phyloP scores from a whole-genome alignment of 2,113 vertebrate species.

The Cariama cristata region DNA sequence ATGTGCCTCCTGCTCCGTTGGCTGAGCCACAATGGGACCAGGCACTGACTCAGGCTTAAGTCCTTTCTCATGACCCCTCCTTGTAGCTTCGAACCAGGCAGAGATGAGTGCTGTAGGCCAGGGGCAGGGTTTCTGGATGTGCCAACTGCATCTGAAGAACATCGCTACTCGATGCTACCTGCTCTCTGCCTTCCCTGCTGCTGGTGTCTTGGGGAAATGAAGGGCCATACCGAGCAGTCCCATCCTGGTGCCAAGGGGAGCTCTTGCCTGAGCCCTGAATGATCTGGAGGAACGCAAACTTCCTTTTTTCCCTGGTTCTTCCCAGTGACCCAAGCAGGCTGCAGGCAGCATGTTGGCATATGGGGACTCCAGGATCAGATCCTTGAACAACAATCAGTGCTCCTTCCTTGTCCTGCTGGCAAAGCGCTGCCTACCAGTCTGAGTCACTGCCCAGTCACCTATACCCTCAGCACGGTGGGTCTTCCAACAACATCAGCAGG shows the following conservation, averaged over 20 bases:
- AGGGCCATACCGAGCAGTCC: background rate
- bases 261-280: background rate
- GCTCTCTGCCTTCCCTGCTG: background rate
- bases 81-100: background rate
- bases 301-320: background rate
- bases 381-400: background rate
- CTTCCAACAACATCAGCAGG: background rate
- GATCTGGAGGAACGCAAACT: background rate
- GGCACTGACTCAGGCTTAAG: background rate
- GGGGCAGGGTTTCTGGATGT: background rate
- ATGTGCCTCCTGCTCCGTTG: background rate
- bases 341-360: rapidly evolving
- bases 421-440: background rate
- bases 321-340: background rate
- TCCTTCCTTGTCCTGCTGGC: background rate
- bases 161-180: background rate
- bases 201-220: background rate
- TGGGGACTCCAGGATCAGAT: background rate
- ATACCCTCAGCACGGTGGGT: background rate
- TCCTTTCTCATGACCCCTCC: background rate
- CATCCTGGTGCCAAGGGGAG: background rate
- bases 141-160: background rate
- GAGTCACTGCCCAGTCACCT: background rate
- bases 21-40: background rate
- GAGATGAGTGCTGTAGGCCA: background rate